Evolutionary conservation across 1,140 invertebrate species (phyloP), one percentile per base, ranked within the genome.

Genomic region (Eriosoma lanigerum): DNA sequence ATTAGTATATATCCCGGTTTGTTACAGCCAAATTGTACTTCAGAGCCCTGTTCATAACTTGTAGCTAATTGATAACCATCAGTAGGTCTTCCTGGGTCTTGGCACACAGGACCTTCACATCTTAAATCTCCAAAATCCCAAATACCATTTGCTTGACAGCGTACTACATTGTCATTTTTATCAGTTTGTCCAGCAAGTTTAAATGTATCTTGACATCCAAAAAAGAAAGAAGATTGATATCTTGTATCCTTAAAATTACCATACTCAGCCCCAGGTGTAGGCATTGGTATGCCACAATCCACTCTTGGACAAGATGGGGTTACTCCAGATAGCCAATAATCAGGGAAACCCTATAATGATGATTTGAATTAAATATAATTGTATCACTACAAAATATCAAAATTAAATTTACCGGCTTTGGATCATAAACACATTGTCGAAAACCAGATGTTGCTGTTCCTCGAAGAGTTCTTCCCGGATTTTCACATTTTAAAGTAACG

Each of bases 61-160:
- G 91, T 90, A 1, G 96, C 91, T 52, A 94, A 86, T 88, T 98
- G 96, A 81, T 89, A 89, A 26, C 96, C 96, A 88, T 97, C 96
- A 81, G 93, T 91, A 1, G 97, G 96, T 83, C 95, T 89, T 3
- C 96, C 95, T 1, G 97, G 97, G 88, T 98, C 96, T 86, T 94
- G 92, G 85, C 96, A 98, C 1, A 97, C 95, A 26, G 96, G 95
- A 80, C 96, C 96, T 88, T 98, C 96, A 85, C 97, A 99, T 66
- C 95, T 89, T 21, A 99, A 87, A 86, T 98, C 95, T 13, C 96
- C 96, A 86, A 98, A 97, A 87, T 98, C 97, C 97, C 97, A 98
- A 72, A 95, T 92, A 10, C 94, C 95, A 85, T 96, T 96, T 3
- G 91, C 91, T 87, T 94, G 92, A 86, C 96, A 98, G 73, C 93